These are phyloP conservation scores for Halocynthia roretzi DNA, from an alignment of 23 tunicate species.

Conservation along the genomic window DNA sequence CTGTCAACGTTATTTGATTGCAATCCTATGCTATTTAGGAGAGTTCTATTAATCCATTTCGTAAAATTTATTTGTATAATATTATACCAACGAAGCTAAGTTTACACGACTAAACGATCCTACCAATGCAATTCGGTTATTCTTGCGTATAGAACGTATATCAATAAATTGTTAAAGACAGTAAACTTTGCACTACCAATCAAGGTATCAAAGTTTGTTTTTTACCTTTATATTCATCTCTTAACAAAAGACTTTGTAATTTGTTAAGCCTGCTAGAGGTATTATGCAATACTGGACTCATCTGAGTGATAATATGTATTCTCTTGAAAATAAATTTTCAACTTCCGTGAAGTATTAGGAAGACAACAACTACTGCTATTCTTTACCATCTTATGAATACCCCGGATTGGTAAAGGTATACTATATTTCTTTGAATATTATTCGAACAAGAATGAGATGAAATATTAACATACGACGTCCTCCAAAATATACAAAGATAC, in stretches of 20 bases:
- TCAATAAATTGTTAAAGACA: slow-evolving; percentile 27
- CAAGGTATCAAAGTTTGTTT: not conserved
- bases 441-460: too few relatives aligned
- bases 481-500: too few relatives aligned
- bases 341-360: slow-evolving; percentile 1
- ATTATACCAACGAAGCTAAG: too few relatives aligned
- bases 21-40: too few relatives aligned
- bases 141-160: slow-evolving; percentile 62
- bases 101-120: slow-evolving; percentile 28
- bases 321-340: slow-evolving; percentile 34
- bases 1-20: too few relatives aligned
- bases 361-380: slow-evolving; percentile 6
- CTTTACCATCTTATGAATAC: slow-evolving; percentile 55
- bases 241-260: not conserved
- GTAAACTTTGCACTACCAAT: slow-evolving; percentile 35
- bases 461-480: too few relatives aligned
- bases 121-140: slow-evolving; percentile 38
- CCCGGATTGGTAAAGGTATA: slow-evolving; percentile 67
- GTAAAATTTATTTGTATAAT: too few relatives aligned
- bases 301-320: slow-evolving; percentile 9
- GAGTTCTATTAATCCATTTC: too few relatives aligned
- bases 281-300: slow-evolving; percentile 48
- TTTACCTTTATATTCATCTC: not conserved
- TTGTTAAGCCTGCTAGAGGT: slow-evolving; percentile 14
- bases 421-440: too few relatives aligned